Percentiles rank a stretch among this genome's conserved stretches.
Conservation (phyloP, 2,113 vertebrate species). For the Bos javanicus region DNA sequence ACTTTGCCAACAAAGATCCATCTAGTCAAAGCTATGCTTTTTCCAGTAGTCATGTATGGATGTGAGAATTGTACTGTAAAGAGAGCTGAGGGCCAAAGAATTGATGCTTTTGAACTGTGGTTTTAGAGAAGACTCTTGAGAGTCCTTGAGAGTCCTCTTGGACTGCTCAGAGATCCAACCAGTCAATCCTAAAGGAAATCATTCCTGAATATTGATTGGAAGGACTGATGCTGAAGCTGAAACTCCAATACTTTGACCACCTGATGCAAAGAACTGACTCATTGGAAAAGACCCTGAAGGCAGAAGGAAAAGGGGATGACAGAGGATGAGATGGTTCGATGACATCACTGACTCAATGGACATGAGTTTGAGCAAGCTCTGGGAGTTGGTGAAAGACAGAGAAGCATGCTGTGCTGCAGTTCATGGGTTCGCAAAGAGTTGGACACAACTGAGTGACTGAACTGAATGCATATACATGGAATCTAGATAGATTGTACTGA, state of each 20-base stretch:
- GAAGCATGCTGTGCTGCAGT: background rate
- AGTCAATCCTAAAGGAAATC: background rate
- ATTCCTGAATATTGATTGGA: background rate
- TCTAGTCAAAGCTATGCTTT: background rate
- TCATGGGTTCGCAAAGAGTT: rapidly evolving
- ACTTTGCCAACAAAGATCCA: background rate
- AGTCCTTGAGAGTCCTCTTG: background rate
- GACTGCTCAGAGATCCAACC: background rate
- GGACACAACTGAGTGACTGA: background rate
- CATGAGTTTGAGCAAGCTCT: background rate
- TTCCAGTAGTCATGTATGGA: background rate
- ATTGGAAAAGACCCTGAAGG: background rate
- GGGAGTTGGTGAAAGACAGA: background rate
- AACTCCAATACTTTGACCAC: background rate
- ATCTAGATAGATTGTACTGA: background rate
- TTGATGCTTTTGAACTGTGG: background rate
- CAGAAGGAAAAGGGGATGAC: background rate
- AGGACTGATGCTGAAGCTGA: background rate
- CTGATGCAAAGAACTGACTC: background rate
- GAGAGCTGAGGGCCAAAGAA: background rate
- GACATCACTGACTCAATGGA: background rate
- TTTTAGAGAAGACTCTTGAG: background rate
- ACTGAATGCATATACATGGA: background rate
- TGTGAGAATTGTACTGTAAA: background rate
- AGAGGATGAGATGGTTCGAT: background rate